Evolutionary conservation across 2,113 vertebrate species (phyloP).

Genomic region (Platichthys stellatus): DNA sequence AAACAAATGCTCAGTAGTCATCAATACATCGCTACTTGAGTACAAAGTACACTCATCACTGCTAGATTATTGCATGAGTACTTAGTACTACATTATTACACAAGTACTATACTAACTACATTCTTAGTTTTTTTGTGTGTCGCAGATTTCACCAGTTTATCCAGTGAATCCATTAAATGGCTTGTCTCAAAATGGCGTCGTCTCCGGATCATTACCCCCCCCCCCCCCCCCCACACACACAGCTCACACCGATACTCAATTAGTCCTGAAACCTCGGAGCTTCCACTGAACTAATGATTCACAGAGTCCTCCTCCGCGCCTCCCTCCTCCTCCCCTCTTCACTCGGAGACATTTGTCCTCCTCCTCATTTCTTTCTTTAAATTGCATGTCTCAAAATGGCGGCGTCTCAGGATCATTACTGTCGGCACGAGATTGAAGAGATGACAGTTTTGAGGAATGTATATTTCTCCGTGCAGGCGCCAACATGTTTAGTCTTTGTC

Average conservation of each 20-base stretch:
- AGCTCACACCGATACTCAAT: conserved; percentile 76
- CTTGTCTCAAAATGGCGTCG: too few relatives aligned
- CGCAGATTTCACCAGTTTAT: conserved; percentile 7
- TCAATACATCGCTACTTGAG: too few relatives aligned
- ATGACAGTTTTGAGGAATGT: conserved; percentile 70
- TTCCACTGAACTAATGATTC: conserved; percentile 72
- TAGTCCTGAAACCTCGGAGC: conserved; percentile 75
- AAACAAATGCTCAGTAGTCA: too few relatives aligned
- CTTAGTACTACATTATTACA: too few relatives aligned
- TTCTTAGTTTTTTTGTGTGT: neutral
- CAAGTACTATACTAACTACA: too few relatives aligned
- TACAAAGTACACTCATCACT: too few relatives aligned
- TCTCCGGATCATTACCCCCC: too few relatives aligned
- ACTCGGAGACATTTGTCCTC: conserved; percentile 40
- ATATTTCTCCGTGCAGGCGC: conserved; percentile 62
- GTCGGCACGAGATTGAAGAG: conserved; percentile 66
- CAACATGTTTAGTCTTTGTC: conserved; percentile 70
- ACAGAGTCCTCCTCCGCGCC: conserved; percentile 19
- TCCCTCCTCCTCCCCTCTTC: conserved; percentile 14
- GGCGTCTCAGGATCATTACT: conserved; percentile 70
- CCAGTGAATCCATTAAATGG: too few relatives aligned
- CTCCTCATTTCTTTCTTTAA: conserved; percentile 64
- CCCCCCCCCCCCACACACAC: conserved; percentile 22
- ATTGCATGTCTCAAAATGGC: conserved; percentile 70
- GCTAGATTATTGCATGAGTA: too few relatives aligned